Evolutionary conservation across 2,797 vertebrate genomes (phyloP).

Genomic region (Periparus ater): DNA sequence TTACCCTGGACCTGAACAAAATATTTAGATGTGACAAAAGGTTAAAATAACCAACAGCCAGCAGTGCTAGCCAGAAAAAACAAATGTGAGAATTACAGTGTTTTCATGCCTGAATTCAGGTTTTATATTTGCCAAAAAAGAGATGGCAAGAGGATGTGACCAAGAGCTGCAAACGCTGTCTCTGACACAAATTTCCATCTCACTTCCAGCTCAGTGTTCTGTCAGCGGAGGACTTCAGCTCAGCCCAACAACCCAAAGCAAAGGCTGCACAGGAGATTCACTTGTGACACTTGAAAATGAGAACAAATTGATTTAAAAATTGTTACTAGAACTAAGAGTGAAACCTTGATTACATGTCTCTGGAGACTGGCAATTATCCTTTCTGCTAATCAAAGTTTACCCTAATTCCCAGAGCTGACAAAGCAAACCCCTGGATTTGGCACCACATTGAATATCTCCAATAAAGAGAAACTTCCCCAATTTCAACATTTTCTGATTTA

Average conservation of each 20-base stretch:
- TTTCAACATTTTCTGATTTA: neutral
- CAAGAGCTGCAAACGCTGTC: neutral
- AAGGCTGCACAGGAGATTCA: neutral
- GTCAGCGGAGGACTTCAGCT: neutral
- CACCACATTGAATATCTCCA: neutral
- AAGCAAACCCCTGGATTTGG: neutral
- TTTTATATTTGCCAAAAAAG: neutral
- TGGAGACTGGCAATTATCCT: neutral
- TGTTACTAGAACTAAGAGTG: neutral
- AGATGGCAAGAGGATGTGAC: neutral
- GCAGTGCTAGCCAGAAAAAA: neutral
- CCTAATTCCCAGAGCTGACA: neutral
- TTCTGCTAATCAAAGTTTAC: neutral
- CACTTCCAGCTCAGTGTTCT: neutral
- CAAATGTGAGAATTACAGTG: neutral
- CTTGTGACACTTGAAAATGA: neutral
- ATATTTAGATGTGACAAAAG: neutral
- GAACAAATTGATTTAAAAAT: neutral
- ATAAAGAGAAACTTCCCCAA: neutral
- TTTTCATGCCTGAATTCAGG: neutral
- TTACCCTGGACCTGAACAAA: neutral
- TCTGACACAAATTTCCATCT: accelerated
- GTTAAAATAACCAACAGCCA: neutral
- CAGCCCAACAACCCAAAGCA: neutral
- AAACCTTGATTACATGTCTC: neutral